Base-by-base conservation (phyloP, 2,888 invertebrate species). In the Eurytoma adleriae region DNA sequence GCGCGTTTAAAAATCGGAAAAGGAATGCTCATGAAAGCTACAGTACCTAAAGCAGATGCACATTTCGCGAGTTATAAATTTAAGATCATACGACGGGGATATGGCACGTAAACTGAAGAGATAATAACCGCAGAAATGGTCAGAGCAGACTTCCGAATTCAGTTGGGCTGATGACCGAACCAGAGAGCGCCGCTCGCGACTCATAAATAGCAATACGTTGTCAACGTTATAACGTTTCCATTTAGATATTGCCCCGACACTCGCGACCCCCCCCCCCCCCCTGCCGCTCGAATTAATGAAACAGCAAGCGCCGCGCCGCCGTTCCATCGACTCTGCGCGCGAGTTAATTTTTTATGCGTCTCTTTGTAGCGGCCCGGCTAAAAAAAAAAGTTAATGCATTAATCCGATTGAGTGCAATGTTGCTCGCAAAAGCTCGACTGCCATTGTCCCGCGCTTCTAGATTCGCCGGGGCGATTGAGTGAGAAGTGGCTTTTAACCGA, bases 61-160 rank as follows among this genome's bases (percentile, higher is more conserved):
- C 61, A 72, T 78, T 78, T 68, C 67, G 18, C 52, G 73, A 7
- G 68, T 68, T 40, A 66, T 79, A 79, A 79, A 73, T 72, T 73
- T 73, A 73, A 79, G 73, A 79, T 79, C 62, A 27, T n/a, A 50
- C 27, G 69, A 40, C 10, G 5, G 20, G 52, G 27, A 57, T n/a
- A 40, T 40, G 57, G 71, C 70, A 52, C 74, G 79, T 70, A 74
- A 79, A 73, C 74, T 68, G 64, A 52, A 69, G 74, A 68, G 74
- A 79, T 79, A 74, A 79, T 79, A 79, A 79, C 79, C 74, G 66
- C 70, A 64, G 79, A 50, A 74, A 79, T 69, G 79, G 70, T 56
- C 56, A 40, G 40, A 16, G 50, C 69, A 74, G 79, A 56, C 18
- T 27, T 48, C 12, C 59, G 64, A 16, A 30, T 4, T 14, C 24